Base-by-base conservation (phyloP, 2,888 invertebrate genomes). In the Dolichopus griseipennis region DNA sequence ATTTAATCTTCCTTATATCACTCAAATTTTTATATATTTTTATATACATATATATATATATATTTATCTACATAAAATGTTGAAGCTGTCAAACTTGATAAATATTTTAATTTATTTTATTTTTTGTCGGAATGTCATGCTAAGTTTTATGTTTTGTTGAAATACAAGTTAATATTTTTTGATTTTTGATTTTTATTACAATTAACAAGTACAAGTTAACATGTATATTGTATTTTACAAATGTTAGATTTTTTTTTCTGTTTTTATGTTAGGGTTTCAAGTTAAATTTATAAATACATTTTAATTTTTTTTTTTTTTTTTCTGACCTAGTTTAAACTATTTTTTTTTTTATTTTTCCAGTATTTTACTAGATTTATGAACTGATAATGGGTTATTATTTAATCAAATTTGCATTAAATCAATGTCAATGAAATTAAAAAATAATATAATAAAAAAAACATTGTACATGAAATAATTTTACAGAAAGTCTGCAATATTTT, bases 321-420 rank as follows among this genome's bases (percentile, higher is more conserved):
- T 43, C 4, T 52, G 52, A 52, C 52, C 52, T n/a, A 52, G 52
- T 52, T 52, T 52, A 2, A 52, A 3, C 15, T 52, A 52, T 52
- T 52, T 52, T 18, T 52, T 52, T 52, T 52, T 18, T 52, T 3
- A 10, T 15, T 18, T 52, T 9, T 52, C 6, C 52, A 52, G 18
- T 52, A 52, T 52, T 52, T 52, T 52, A 52, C 37, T 37, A 12
- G 37, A 37, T 52, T 52, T 2, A 3, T 52, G 52, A n/a, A 52
- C 12, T 52, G n/a, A n/a, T 52, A 52, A 15, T 18, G 52, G 18
- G 52, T 52, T 52, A 52, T 52, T 52, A 52, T 52, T 52, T 52
- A 52, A 52, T 52, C 52, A 15, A 52, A 52, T 52, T 52, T 52
- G 52, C 52, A 52, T 52, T 52, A 52, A 52, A 52, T 52, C 52